Evolutionary conservation across 2,888 invertebrate species (phyloP), one percentile per base, ranked within the genome.

Genomic region (Oegoconia quadripuncta): DNA sequence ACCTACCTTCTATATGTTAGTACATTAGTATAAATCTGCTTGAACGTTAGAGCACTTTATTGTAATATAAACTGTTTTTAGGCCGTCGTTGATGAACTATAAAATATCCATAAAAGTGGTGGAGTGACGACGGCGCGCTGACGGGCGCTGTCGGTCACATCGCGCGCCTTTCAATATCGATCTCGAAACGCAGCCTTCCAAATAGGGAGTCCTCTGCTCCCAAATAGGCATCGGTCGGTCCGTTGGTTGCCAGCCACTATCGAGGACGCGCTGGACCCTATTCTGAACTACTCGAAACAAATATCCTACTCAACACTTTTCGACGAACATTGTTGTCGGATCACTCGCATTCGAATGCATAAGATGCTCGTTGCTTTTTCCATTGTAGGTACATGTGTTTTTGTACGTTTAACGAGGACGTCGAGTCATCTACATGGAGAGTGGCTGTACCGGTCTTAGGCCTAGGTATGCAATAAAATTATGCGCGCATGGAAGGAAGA

Each of bases 141-240:
- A 72, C 68, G 64, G 26, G 16, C 25, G 28, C 12, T 16, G 33
- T 35, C 22, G 23, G 7, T 50, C 52, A 67, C 67, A 63, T 58
- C 69, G 63, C 59, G 59, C 63, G 63, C 61, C 55, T 58, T 42
- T 60, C 64, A 81, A 82, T 83, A 79, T 72, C 63, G 76, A 83
- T 81, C 79, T 78, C 73, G 83, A 73, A 71, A 61, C 67, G 66
- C 84, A 87, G 86, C 74, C 71, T 87, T 83, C 87, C 87, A 76
- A 86, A 87, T 87, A 84, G 75, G 87, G 84, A 51, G 50, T 48
- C 62, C 52, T 64, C 61, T 50, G 59, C 55, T 75, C 83, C 84
- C 64, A 86, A 86, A 86, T 86, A 82, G 87, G 87, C 72, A 78
- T 63, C 66, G 70, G 60, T 57, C 64, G 52, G 49, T 59, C 60